Evolutionary conservation across 2,888 invertebrate species (phyloP).

Genomic region (Acronicta leporina): DNA sequence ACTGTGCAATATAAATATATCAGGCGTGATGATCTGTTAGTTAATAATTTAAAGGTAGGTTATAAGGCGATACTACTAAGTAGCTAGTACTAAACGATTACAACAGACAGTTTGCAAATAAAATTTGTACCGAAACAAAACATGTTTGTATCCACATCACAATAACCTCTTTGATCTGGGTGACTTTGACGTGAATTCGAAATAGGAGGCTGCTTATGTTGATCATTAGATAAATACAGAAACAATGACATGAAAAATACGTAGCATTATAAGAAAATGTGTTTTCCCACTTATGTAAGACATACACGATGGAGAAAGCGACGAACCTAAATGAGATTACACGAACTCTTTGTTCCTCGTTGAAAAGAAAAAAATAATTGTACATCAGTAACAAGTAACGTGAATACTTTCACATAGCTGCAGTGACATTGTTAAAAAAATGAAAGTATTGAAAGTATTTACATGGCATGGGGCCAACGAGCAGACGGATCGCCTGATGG

Average conservation of each 20-base stretch:
- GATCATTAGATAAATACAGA: slow-evolving; percentile 40
- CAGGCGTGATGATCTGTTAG: too few relatives aligned
- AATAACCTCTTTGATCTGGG: slow-evolving; percentile 29
- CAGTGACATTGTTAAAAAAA: slow-evolving; percentile 9
- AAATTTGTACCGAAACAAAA: slow-evolving; percentile 25
- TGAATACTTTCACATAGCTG: slow-evolving; percentile 12
- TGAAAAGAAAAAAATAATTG: slow-evolving; percentile 21
- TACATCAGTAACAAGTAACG: slow-evolving; percentile 6
- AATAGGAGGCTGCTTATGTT: slow-evolving; percentile 31
- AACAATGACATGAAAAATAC: slow-evolving; percentile 20
- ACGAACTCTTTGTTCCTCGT: slow-evolving; percentile 25
- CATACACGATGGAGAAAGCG: slow-evolving; percentile 19
- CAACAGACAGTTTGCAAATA: slow-evolving; percentile 12
- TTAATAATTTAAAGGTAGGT: too few relatives aligned
- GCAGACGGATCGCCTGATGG: too few relatives aligned
- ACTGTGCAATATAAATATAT: too few relatives aligned
- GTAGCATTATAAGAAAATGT: slow-evolving; percentile 9
- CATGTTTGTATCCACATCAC: slow-evolving; percentile 14
- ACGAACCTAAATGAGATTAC: slow-evolving; percentile 39
- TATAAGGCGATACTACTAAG: too few relatives aligned
- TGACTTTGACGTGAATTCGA: slow-evolving; percentile 31
- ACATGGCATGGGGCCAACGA: too few relatives aligned
- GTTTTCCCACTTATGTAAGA: slow-evolving; percentile 26
- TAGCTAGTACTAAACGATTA: slow-evolving; percentile 19
- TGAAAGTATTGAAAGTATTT: not conserved